Evolutionary conservation across 1,140 invertebrate genomes (phyloP).

Genomic region (Dreissena polymorpha): DNA sequence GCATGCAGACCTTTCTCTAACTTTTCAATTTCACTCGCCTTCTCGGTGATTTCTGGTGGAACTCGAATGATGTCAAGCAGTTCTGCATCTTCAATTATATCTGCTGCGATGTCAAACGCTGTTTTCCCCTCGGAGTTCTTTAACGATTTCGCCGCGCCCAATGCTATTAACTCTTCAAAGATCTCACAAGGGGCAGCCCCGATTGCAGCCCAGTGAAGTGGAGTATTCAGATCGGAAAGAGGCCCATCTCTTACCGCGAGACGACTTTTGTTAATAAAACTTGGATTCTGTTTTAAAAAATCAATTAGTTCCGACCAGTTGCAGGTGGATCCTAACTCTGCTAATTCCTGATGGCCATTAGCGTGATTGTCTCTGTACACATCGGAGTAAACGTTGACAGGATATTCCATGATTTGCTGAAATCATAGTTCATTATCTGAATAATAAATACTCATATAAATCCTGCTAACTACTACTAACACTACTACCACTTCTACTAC

Average conservation of each 20-base stretch:
- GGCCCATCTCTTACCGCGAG: background rate
- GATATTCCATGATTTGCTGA: slow-evolving; percentile 22
- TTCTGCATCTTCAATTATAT: background rate
- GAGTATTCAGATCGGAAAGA: slow-evolving; percentile 24
- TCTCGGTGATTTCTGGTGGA: slow-evolving; percentile 27
- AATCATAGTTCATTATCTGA: too few species aligned
- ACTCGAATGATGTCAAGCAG: slow-evolving; percentile 31
- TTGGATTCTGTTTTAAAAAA: background rate
- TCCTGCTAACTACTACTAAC: too few species aligned
- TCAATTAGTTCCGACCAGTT: slow-evolving; percentile 15
- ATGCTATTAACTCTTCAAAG: background rate
- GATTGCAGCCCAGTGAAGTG: slow-evolving; percentile 31
- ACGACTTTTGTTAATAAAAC: slow-evolving; percentile 19
- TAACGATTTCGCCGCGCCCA: background rate
- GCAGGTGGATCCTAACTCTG: background rate
- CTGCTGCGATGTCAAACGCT: slow-evolving; percentile 31
- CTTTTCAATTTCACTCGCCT: slow-evolving; percentile 24
- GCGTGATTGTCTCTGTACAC: background rate
- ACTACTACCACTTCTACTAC: too few species aligned
- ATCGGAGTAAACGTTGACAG: slow-evolving; percentile 5
- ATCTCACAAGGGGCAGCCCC: background rate
- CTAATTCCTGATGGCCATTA: background rate
- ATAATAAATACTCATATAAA: too few species aligned
- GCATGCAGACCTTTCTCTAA: slow-evolving; percentile 47
- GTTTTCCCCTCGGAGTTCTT: slow-evolving; percentile 30